phyloP scores from a whole-genome alignment of 1,140 invertebrate genomes.

The Halyomorpha halys region DNA sequence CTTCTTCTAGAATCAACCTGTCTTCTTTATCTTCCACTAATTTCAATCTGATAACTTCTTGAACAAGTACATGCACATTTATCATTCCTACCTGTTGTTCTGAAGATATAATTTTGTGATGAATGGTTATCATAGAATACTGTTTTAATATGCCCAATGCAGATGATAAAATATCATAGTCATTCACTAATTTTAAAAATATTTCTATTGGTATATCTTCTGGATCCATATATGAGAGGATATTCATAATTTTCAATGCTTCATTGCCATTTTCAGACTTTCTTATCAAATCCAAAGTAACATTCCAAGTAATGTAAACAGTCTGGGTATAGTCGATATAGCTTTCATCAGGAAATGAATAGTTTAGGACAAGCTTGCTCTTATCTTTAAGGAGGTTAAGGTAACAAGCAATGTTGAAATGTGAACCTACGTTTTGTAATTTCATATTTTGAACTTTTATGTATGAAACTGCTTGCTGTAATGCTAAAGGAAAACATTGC shows the following conservation, averaged over 20 bases:
- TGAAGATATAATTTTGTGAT: not conserved
- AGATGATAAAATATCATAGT: not conserved
- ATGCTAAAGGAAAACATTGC: too few species aligned
- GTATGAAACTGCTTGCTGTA: too few species aligned
- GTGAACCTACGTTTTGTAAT: not conserved
- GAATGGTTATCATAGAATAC: too few species aligned
- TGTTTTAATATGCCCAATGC: too few species aligned
- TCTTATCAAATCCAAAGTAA: not conserved
- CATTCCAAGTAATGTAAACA: not conserved
- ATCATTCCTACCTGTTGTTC: not conserved
- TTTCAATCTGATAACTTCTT: not conserved
- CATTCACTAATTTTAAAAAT: not conserved
- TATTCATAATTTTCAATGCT: not conserved
- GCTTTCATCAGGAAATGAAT: not conserved
- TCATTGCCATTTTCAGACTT: not conserved
- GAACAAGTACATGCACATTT: not conserved
- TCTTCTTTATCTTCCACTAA: not conserved
- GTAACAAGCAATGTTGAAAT: not conserved
- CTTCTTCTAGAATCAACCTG: too few species aligned
- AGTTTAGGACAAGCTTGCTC: not conserved
- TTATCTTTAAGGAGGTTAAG: not conserved
- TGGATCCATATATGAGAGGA: not conserved
- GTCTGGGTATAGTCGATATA: not conserved
- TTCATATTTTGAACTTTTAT: too few species aligned
- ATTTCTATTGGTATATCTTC: not conserved